Conservation (phyloP, 1,140 invertebrate genomes). For the Eufriesea mexicana region DNA sequence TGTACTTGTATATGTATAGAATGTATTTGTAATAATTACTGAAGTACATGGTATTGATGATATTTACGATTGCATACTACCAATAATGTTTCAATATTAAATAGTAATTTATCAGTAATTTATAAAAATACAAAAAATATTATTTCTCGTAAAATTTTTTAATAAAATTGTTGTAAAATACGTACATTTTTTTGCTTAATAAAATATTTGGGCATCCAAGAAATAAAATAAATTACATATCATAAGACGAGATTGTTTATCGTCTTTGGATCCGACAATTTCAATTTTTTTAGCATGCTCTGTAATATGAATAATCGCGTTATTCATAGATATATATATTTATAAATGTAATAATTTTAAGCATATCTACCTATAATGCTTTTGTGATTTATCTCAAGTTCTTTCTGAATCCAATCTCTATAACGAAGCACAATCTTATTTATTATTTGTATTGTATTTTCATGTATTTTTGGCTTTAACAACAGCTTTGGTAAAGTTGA, state of each 20-base stretch:
- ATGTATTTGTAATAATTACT: neutral
- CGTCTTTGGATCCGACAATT: constrained; percentile 71
- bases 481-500: constrained; percentile 73
- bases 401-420: constrained; percentile 70
- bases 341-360: constrained; percentile 12
- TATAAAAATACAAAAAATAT: neutral
- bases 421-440: constrained; percentile 74
- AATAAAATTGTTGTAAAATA: neutral
- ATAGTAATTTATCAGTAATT: neutral
- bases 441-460: constrained; percentile 74
- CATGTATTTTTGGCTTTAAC: constrained; percentile 69
- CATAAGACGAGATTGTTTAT: constrained; percentile 72
- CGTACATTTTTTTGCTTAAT: constrained; percentile 56
- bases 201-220: constrained; percentile 74
- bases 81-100: constrained; percentile 3
- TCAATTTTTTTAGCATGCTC: constrained; percentile 77
- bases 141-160: neutral
- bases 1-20: neutral
- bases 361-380: constrained; percentile 74
- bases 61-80: constrained; percentile 20
- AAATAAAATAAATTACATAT: constrained; percentile 80
- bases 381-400: constrained; percentile 71
- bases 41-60: constrained; percentile 1
- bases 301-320: constrained; percentile 66
- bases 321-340: neutral